Percentiles rank a stretch among this genome's conserved stretches.
Evolutionary conservation across 2,888 invertebrate genomes (phyloP).

Genomic region (Pseudococcus viburni): DNA sequence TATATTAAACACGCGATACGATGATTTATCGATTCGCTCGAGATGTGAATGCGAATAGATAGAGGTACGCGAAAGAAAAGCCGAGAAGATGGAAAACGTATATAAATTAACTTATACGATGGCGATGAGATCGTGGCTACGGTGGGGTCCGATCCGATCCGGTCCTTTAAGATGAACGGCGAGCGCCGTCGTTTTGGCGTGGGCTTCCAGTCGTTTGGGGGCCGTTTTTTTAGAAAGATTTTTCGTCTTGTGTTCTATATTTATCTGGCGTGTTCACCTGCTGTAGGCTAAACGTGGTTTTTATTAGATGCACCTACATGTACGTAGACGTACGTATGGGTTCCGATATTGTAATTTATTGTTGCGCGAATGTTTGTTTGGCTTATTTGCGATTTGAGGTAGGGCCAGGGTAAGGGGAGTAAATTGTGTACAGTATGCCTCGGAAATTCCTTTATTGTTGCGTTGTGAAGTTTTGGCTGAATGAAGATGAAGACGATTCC

Average conservation of each 20-base stretch:
- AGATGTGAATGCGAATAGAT: not conserved
- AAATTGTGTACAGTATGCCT: not conserved
- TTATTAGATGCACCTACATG: slow-evolving; percentile 48
- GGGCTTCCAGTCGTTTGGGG: slow-evolving; percentile 22
- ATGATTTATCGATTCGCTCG: slow-evolving; percentile 35
- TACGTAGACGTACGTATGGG: not conserved
- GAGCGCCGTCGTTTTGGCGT: not conserved
- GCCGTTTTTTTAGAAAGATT: not conserved
- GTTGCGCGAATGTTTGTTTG: not conserved
- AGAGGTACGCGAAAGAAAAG: not conserved
- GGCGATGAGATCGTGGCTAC: slow-evolving; percentile 4
- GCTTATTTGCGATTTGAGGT: not conserved
- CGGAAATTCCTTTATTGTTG: not conserved
- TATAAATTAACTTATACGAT: slow-evolving; percentile 16
- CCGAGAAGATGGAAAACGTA: not conserved
- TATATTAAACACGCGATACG: slow-evolving; percentile 43
- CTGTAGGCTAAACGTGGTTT: slow-evolving; percentile 50
- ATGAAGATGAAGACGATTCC: too few relatives aligned
- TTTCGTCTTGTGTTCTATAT: slow-evolving; percentile 6
- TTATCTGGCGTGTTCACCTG: slow-evolving; percentile 38
- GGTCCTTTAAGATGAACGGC: not conserved
- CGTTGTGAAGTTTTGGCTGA: too few relatives aligned
- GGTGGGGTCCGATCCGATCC: not conserved
- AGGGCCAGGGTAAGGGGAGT: not conserved
- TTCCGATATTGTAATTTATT: slow-evolving; percentile 1